Base-by-base conservation (phyloP, 2,888 invertebrate genomes). In the Caradrina clavipalpis region DNA sequence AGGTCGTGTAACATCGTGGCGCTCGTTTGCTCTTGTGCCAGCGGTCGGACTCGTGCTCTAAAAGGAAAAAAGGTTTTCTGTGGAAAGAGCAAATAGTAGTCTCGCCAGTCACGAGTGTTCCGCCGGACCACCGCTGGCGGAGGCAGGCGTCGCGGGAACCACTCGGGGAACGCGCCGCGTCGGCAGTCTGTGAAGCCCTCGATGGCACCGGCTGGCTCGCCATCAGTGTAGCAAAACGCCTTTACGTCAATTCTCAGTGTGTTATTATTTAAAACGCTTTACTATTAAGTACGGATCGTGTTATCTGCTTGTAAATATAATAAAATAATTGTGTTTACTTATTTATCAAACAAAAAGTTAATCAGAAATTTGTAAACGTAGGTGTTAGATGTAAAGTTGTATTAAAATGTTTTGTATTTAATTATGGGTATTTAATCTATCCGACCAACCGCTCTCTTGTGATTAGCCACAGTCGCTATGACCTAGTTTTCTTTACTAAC, bases 191-290 rank as follows among this genome's bases (percentile, higher is more conserved):
- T 66, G 65, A 74, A 80, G 78, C 84, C 87, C 86, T 89, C 90
- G 89, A 87, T 87, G 86, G 90, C 92, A 89, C 90, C 90, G 91
- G 92, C 92, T 92, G 92, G 92, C 92, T 93, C 91, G 94, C 93
- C 92, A 91, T 93, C 86, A 90, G 87, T 93, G 90, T 95, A 93
- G 95, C 95, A 89, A 93, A 93, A 93, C 92, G 94, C 95, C 95
- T 94, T 94, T 93, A 94, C 94, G 95, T 95, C 95, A 95, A 95
- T 95, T 96, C 95, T 96, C 95, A 95, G 95, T 95, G 95, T 95
- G 95, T 95, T 95, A 95, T 95, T 93, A 95, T 95, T 95, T 95
- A 95, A 94, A 92, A 94, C 91, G 95, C 95, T 96, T 95, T 91
- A 95, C 87, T 93, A 89, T 93, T 93, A 93, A 94, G 94, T 93